phyloP scores from a whole-genome alignment of 2,797 vertebrate species.

The Clarias fuscus region DNA sequence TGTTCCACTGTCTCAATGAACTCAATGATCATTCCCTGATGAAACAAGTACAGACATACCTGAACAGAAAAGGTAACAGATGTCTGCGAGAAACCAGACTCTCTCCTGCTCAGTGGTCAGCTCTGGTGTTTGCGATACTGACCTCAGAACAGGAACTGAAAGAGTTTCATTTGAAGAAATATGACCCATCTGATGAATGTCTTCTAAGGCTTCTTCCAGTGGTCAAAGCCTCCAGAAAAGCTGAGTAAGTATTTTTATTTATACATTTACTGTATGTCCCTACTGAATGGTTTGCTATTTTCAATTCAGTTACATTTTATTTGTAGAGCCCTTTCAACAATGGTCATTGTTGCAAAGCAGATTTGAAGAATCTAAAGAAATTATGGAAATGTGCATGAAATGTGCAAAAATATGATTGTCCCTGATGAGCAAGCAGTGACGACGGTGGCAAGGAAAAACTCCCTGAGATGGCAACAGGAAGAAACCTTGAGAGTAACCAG shows the following conservation, averaged over 20 bases:
- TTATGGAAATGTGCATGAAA: no score
- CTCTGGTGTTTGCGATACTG: slow-evolving; percentile 30
- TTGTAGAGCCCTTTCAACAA: no score
- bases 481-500: no score
- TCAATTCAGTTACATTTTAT: no score
- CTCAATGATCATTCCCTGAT: slow-evolving; percentile 27
- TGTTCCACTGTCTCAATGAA: slow-evolving; percentile 14
- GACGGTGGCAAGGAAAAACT: no score
- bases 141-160: slow-evolving; percentile 30
- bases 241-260: slow-evolving; percentile 23
- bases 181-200: slow-evolving; percentile 23
- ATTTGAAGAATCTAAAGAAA: no score
- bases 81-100: slow-evolving; percentile 5
- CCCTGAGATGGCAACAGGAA: no score
- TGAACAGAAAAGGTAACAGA: neutral
- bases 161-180: slow-evolving; percentile 24
- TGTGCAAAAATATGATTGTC: no score
- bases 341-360: no score
- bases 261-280: no score
- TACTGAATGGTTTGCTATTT: no score
- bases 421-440: no score
- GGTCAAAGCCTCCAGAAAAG: slow-evolving; percentile 30
- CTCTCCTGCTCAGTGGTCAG: slow-evolving; percentile 26
- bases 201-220: slow-evolving; percentile 24
- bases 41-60: slow-evolving; percentile 20